Percentiles rank a stretch among this genome's conserved stretches.
phyloP scores from a whole-genome alignment of 2,888 invertebrate species.

The Salpingus planirostris region DNA sequence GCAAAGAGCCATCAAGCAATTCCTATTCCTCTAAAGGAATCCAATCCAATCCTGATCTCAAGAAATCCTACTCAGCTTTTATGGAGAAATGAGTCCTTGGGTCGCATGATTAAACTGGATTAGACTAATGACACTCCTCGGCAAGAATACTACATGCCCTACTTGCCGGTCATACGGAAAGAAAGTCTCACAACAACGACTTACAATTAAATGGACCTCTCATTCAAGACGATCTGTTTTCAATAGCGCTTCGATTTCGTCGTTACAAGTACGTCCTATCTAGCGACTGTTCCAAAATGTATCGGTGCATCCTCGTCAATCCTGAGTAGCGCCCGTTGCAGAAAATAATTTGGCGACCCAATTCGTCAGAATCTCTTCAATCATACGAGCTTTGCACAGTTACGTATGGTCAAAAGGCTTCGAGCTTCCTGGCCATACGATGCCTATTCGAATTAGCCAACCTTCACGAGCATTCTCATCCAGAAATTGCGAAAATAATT shows the following conservation, averaged over 20 bases:
- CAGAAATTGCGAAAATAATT: constrained; percentile 1
- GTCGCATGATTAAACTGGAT: not conserved
- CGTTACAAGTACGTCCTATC: not conserved
- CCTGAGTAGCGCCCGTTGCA: not conserved
- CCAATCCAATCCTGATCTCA: not conserved
- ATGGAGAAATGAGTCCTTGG: not conserved
- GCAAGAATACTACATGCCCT: not conserved
- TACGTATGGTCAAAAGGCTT: not conserved
- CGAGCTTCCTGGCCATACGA: constrained; percentile 1
- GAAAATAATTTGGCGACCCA: not conserved
- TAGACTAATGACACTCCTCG: not conserved
- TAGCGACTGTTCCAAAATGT: not conserved
- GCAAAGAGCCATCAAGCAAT: constrained; percentile 1
- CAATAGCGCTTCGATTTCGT: not conserved
- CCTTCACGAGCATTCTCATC: not conserved
- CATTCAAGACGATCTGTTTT: constrained; percentile 1
- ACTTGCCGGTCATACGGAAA: not conserved
- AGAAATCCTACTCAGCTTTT: not conserved
- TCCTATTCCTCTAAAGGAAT: not conserved
- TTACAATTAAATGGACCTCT: not conserved
- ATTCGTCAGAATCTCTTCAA: not conserved
- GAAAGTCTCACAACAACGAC: constrained; percentile 1
- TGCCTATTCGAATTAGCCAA: constrained; percentile 1
- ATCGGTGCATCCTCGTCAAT: not conserved
- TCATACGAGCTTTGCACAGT: not conserved